These are phyloP conservation scores for Serripes groenlandicus DNA, from an alignment of 2,888 invertebrate species.

Conservation along the genomic window DNA sequence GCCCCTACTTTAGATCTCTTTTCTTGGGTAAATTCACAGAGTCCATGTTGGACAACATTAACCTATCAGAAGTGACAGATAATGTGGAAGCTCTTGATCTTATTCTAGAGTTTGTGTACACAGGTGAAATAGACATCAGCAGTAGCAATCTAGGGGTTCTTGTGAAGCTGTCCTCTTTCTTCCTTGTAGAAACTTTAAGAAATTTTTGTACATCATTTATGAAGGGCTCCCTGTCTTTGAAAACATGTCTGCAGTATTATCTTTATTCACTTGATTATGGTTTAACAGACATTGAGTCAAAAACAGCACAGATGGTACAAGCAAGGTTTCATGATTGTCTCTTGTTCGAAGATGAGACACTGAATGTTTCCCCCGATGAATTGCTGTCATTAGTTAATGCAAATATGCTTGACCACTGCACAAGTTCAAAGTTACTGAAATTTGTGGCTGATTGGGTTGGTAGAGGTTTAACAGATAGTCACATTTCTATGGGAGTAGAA, in stretches of 20 bases:
- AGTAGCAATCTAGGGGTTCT: slow-evolving; percentile 50
- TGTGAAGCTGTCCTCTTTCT: slow-evolving; percentile 59
- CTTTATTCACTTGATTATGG: slow-evolving; percentile 52
- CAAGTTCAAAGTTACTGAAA: slow-evolving; percentile 37
- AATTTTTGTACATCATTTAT: slow-evolving; percentile 50
- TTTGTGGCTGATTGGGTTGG: slow-evolving; percentile 55
- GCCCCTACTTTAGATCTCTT: slow-evolving; percentile 58
- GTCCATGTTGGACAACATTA: slow-evolving; percentile 51
- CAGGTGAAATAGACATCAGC: slow-evolving; percentile 58
- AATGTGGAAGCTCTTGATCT: slow-evolving; percentile 46
- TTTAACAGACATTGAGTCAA: slow-evolving; percentile 39
- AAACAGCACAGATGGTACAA: slow-evolving; percentile 47
- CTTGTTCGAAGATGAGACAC: slow-evolving; percentile 49
- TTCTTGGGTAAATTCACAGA: slow-evolving; percentile 62
- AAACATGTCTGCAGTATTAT: slow-evolving; percentile 55
- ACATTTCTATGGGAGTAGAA: slow-evolving; percentile 45
- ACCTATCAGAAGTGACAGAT: slow-evolving; percentile 52
- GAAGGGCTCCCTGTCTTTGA: slow-evolving; percentile 36
- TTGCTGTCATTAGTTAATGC: slow-evolving; percentile 35
- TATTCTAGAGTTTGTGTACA: slow-evolving; percentile 58
- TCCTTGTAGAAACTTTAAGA: slow-evolving; percentile 49
- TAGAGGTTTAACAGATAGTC: slow-evolving; percentile 43
- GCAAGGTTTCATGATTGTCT: slow-evolving; percentile 57
- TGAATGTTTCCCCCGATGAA: slow-evolving; percentile 47
- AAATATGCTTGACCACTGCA: slow-evolving; percentile 47